Base-by-base conservation (phyloP, 2,888 invertebrate genomes). In the Mythimna ferrago region DNA sequence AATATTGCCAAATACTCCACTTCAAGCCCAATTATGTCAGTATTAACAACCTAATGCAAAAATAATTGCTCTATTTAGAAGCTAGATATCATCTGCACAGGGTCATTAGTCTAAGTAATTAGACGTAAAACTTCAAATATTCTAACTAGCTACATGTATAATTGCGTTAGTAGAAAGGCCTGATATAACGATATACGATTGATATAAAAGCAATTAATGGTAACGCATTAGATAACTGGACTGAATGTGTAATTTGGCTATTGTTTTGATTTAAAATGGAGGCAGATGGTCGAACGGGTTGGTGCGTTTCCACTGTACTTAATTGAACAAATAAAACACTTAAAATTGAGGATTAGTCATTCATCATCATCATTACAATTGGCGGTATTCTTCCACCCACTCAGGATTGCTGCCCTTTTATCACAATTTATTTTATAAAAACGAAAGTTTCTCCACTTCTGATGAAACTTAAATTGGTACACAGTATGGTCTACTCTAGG, bases 141-240 rank as follows among this genome's bases (percentile, higher is more conserved):
- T 60, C 58, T 41, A 73, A 78, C 41, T 60, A 66, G 44, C 26
- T 63, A 60, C 41, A 35, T 26, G 19, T 57, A 21, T 78, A 87
- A 83, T 87, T 78, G 83, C 66, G 7, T 77, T 85, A 81, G 1
- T 81, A 86, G 87, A 89, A 85, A 85, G 80, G 66, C 38, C 38
- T 86, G 80, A 86, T 75, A 86, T 76, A 84, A 86, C 81, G 53
- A 32, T 72, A 73, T 81, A 79, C 82, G 77, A 88, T 87, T 86
- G 86, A 85, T 88, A 87, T 85, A 83, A 83, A 85, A 83, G 85
- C 86, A 88, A 92, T 91, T 92, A 92, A 91, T 88, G 84, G 87
- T 86, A 86, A 82, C 81, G 72, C 76, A 87, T 91, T 91, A 90
- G 88, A 86, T 90, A 89, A 92, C 88, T 88, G 85, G 62, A 77